These are phyloP conservation scores for Tetranychus piercei DNA, from an alignment of 2,888 invertebrate species.

Conservation along the genomic window DNA sequence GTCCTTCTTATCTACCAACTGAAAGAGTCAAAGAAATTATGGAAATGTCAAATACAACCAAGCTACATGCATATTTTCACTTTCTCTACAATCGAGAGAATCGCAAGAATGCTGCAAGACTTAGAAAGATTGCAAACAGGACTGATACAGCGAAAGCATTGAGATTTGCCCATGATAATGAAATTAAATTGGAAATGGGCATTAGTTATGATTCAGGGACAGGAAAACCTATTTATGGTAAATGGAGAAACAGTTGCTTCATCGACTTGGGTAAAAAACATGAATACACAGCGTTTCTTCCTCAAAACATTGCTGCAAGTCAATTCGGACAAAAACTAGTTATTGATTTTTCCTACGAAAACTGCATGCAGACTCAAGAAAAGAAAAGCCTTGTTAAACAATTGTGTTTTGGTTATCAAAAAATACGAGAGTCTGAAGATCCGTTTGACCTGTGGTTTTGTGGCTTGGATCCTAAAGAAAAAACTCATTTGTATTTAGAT, in stretches of 20 bases:
- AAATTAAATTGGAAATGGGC: neutral
- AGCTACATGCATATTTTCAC: neutral
- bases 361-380: conserved; percentile 45
- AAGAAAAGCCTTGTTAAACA: neutral
- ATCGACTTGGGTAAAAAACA: neutral
- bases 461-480: neutral
- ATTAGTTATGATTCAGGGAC: neutral
- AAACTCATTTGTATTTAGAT: neutral
- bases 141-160: neutral
- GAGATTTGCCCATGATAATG: neutral
- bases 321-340: conserved; percentile 54
- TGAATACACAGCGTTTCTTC: neutral
- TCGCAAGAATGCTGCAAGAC: neutral
- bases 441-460: conserved; percentile 14
- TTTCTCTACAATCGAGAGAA: neutral
- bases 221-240: neutral
- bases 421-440: neutral
- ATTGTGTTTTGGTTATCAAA: neutral
- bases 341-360: conserved; percentile 62
- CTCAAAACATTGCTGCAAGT: conserved; percentile 29
- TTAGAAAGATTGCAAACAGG: neutral
- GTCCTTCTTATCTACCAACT: neutral
- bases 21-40: neutral
- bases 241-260: neutral
- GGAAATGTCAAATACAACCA: neutral